Evolutionary conservation across 1,140 invertebrate genomes (phyloP).

Genomic region (Andricus grossulariae): DNA sequence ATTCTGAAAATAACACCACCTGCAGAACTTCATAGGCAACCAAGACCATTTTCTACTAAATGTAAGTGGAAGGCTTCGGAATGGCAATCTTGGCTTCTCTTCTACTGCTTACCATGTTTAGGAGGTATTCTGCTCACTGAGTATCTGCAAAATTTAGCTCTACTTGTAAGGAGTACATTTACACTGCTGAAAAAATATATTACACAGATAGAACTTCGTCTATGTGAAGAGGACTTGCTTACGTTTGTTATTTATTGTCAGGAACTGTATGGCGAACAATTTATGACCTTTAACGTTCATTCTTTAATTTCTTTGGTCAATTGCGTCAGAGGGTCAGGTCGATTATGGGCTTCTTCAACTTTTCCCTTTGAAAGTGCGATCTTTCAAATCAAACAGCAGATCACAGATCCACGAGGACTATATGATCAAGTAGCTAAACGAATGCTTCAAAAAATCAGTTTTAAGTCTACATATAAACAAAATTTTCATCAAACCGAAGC

Average conservation of each 20-base stretch:
- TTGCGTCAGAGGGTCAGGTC: constrained; percentile 43
- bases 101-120: constrained; percentile 48
- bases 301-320: constrained; percentile 35
- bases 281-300: constrained; percentile 52
- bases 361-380: constrained; percentile 47
- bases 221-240: constrained; percentile 45
- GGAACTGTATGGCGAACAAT: constrained; percentile 38
- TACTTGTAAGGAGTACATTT: too few relatives aligned
- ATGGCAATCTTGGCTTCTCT: constrained; percentile 45
- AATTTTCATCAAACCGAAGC: neutral
- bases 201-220: too few relatives aligned
- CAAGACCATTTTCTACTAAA: constrained; percentile 36
- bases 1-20: constrained; percentile 20
- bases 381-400: constrained; percentile 39
- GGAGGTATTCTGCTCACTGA: constrained; percentile 36
- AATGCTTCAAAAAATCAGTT: constrained; percentile 19
- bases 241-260: constrained; percentile 48
- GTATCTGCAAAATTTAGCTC: too few relatives aligned
- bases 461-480: constrained; percentile 18
- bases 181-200: too few relatives aligned
- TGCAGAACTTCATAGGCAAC: constrained; percentile 34
- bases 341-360: constrained; percentile 45
- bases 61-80: constrained; percentile 51
- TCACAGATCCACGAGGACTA: constrained; percentile 43
- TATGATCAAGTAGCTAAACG: constrained; percentile 43